phyloP scores from a whole-genome alignment of 2,113 vertebrate genomes.

The Heloderma charlesbogerti region DNA sequence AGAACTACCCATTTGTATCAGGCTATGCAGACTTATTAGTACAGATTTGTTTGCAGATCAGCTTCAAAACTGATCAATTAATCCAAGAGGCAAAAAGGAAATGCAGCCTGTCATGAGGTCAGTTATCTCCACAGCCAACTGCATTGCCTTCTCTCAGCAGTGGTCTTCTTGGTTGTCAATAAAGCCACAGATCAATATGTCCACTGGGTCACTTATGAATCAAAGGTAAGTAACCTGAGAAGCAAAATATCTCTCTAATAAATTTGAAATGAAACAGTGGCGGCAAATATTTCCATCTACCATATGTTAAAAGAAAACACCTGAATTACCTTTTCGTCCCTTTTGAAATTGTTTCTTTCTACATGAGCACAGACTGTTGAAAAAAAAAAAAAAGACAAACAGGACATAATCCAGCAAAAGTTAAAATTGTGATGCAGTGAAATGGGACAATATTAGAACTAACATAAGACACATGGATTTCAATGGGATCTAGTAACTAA shows the following conservation, averaged over 20 bases:
- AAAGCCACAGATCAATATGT: neutral
- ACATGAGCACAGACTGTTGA: neutral
- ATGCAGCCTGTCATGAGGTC: neutral
- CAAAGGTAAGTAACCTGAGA: conserved; percentile 22
- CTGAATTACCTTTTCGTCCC: neutral
- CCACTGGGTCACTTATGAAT: neutral
- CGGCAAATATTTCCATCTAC: neutral
- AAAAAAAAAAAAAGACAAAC: neutral
- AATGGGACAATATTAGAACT: neutral
- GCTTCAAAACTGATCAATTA: conserved; percentile 7
- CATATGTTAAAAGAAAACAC: neutral
- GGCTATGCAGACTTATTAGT: neutral
- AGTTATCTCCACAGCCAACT: neutral
- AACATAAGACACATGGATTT: neutral
- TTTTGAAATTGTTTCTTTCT: neutral
- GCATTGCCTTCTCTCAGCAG: neutral
- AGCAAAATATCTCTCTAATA: conserved; percentile 41
- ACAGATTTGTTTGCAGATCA: conserved; percentile 3
- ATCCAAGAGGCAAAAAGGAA: conserved; percentile 30
- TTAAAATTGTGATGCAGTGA: neutral
- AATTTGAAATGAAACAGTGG: conserved; percentile 19
- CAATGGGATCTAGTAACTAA: neutral
- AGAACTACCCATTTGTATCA: neutral
- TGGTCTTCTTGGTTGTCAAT: neutral
- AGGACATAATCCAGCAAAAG: neutral